These are phyloP conservation scores for Rhagoletis zephyria DNA, from an alignment of 1,140 invertebrate genomes.

Conservation along the genomic window DNA sequence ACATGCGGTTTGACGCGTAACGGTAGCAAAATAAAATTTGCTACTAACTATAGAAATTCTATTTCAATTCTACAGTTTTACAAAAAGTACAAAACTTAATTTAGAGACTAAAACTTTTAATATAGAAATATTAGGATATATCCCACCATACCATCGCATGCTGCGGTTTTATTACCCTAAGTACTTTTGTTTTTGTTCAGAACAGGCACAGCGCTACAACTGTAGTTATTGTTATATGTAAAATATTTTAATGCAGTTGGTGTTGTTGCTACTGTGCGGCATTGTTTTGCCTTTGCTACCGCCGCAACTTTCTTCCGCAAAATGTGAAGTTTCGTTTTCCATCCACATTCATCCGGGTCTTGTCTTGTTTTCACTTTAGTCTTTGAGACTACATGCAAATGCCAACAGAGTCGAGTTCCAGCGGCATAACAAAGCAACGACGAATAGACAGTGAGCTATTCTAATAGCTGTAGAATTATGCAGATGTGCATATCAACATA, in stretches of 20 bases:
- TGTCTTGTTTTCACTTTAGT: constrained; percentile 23
- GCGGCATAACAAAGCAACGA: background rate
- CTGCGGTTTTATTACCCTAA: background rate
- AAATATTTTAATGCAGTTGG: constrained; percentile 37
- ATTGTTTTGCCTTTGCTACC: background rate
- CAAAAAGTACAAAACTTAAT: no score
- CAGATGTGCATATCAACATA: background rate
- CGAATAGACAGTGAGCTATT: constrained; percentile 21
- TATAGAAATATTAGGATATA: no score
- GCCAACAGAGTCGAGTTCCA: background rate
- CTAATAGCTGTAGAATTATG: constrained; percentile 8
- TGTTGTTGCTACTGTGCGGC: constrained; percentile 26
- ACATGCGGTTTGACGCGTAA: no score
- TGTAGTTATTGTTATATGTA: constrained; percentile 14
- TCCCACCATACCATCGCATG: background rate
- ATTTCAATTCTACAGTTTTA: no score
- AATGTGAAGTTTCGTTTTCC: constrained; percentile 15
- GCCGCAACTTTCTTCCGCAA: constrained; percentile 23
- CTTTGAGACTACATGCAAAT: background rate
- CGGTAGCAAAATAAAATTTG: no score
- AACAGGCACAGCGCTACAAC: background rate
- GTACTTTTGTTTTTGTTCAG: background rate
- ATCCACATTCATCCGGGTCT: constrained; percentile 25
- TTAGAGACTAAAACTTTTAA: no score
- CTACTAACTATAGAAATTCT: no score